These are phyloP conservation scores for Aphidius gifuensis DNA, from an alignment of 1,140 invertebrate species.

Conservation along the genomic window DNA sequence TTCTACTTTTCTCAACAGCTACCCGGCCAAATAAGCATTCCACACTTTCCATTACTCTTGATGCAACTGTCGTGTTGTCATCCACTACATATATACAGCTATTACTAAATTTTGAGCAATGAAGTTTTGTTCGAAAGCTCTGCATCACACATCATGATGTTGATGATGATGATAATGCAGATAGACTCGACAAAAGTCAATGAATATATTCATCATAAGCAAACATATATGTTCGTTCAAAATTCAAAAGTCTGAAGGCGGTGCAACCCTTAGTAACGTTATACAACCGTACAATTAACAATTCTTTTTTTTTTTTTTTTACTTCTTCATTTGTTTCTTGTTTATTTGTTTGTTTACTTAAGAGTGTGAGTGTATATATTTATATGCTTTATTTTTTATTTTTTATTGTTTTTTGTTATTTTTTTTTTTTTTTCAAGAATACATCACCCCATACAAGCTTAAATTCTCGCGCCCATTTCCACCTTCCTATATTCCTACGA, in stretches of 20 bases:
- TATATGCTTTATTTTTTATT: too few species aligned
- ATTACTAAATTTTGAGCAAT: slow-evolving; percentile 37
- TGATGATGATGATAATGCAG: too few species aligned
- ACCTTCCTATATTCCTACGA: slow-evolving; percentile 27
- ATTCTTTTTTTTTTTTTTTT: slow-evolving; percentile 28
- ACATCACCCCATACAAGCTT: slow-evolving; percentile 33
- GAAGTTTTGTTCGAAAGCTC: slow-evolving; percentile 34
- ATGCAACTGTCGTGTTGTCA: slow-evolving; percentile 1
- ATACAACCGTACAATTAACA: slow-evolving; percentile 52
- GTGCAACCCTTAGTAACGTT: slow-evolving; percentile 26
- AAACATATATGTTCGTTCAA: neutral
- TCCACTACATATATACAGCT: slow-evolving; percentile 11
- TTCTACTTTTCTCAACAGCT: slow-evolving; percentile 13
- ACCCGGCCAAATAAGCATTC: slow-evolving; percentile 23
- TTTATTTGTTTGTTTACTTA: slow-evolving; percentile 9
- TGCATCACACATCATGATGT: slow-evolving; percentile 3
- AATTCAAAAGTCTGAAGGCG: neutral
- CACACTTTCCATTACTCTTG: slow-evolving; percentile 21
- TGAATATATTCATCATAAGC: slow-evolving; percentile 16
- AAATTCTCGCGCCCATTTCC: slow-evolving; percentile 41
- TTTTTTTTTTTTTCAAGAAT: slow-evolving; percentile 1
- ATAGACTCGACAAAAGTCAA: neutral
- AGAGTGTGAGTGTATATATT: too few species aligned
- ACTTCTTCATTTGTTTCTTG: slow-evolving; percentile 32
- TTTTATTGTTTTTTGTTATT: neutral